A percentile compares a stretch with the other conserved stretches of the same genome.
phyloP scores from a whole-genome alignment of 2,888 invertebrate species.

The Drosophila diplacantha region DNA sequence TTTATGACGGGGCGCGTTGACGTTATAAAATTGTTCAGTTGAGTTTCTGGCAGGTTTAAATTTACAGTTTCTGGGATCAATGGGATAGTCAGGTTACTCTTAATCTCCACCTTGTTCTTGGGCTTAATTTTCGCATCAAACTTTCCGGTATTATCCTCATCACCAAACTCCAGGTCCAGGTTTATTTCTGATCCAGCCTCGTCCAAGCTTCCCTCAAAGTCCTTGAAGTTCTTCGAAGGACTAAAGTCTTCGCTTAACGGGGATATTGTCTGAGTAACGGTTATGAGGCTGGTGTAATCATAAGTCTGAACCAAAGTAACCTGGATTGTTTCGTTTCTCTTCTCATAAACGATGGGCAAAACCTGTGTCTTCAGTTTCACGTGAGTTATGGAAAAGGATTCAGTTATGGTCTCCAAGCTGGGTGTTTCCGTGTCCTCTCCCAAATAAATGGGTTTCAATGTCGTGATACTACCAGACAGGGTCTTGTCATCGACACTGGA shows the following conservation, averaged over 20 bases:
- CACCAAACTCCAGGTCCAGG: slow-evolving; percentile 90
- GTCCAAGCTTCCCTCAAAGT: slow-evolving; percentile 91
- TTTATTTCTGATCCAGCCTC: slow-evolving; percentile 93
- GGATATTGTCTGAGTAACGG: slow-evolving; percentile 92
- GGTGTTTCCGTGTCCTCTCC: slow-evolving; percentile 89
- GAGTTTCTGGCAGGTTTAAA: slow-evolving; percentile 77
- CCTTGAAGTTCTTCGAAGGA: slow-evolving; percentile 90
- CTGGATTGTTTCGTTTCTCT: slow-evolving; percentile 84
- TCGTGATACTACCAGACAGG: slow-evolving; percentile 88
- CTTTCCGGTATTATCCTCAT: slow-evolving; percentile 83
- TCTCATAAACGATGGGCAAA: slow-evolving; percentile 87
- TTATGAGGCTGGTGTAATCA: slow-evolving; percentile 90
- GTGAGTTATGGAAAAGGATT: slow-evolving; percentile 94
- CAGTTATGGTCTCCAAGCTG: slow-evolving; percentile 91
- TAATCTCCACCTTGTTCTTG: slow-evolving; percentile 50
- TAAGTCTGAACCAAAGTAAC: slow-evolving; percentile 93
- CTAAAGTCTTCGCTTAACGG: slow-evolving; percentile 90
- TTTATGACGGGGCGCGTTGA: slow-evolving; percentile 87
- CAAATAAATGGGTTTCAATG: slow-evolving; percentile 87
- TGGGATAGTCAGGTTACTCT: slow-evolving; percentile 41
- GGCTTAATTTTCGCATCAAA: slow-evolving; percentile 48
- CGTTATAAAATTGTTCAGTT: slow-evolving; percentile 80
- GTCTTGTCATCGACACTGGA: slow-evolving; percentile 82
- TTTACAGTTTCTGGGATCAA: slow-evolving; percentile 36
- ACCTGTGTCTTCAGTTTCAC: slow-evolving; percentile 92